These are phyloP conservation scores for Hybognathus amarus DNA, from an alignment of 2,797 vertebrate genomes.

Conservation along the genomic window DNA sequence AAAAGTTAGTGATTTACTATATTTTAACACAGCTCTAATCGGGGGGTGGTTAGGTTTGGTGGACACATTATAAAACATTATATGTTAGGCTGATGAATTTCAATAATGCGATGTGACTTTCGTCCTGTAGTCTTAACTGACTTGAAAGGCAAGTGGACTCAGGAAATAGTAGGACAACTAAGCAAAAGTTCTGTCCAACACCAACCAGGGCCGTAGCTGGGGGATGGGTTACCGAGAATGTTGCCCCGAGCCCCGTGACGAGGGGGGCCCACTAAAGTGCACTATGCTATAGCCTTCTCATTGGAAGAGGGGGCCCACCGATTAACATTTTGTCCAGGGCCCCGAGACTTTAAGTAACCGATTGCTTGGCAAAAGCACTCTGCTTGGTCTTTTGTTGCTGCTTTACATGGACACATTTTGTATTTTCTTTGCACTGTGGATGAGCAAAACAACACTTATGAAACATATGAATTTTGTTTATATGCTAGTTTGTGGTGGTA, in stretches of 20 bases:
- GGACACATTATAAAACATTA: neutral
- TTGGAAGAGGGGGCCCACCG: conserved; percentile 33
- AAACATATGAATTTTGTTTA: neutral
- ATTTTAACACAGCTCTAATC: neutral
- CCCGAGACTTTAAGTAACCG: conserved; percentile 11
- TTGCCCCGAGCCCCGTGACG: conserved; percentile 1
- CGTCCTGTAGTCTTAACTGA: neutral
- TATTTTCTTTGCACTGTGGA: neutral
- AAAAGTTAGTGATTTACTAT: neutral
- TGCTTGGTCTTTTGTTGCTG: conserved; percentile 19
- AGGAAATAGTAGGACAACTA: neutral
- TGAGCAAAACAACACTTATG: neutral
- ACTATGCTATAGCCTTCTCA: conserved; percentile 19
- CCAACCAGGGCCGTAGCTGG: neutral
- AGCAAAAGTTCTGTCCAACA: neutral
- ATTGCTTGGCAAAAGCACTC: conserved; percentile 49
- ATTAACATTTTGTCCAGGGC: conserved; percentile 34
- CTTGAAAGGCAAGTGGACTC: neutral
- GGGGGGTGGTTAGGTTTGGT: no score
- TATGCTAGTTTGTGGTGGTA: neutral
- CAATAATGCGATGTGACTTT: neutral
- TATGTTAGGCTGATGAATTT: neutral
- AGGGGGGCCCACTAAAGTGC: conserved; percentile 36
- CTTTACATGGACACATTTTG: conserved; percentile 10
- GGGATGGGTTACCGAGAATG: conserved; percentile 22